phyloP scores from a whole-genome alignment of 2,888 invertebrate species.

The Saturnia japonica region DNA sequence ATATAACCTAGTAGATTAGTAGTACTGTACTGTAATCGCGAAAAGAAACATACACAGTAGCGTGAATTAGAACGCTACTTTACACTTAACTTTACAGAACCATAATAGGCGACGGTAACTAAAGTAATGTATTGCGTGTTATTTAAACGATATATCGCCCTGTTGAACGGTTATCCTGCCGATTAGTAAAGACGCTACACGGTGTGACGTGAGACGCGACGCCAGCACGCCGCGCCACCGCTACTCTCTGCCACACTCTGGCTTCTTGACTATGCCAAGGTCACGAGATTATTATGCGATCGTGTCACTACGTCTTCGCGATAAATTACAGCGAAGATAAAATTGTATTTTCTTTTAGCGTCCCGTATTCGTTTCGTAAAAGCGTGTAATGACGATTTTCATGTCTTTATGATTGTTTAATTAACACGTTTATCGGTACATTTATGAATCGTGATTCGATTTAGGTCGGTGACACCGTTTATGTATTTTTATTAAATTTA shows the following conservation, averaged over 20 bases:
- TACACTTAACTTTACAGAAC: no score
- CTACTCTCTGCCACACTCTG: conserved; percentile 34
- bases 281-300: conserved; percentile 58
- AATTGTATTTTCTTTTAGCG: conserved; percentile 27
- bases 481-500: neutral
- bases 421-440: neutral
- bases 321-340: conserved; percentile 50
- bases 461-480: neutral
- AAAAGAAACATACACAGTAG: conserved; percentile 7
- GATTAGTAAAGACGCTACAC: neutral
- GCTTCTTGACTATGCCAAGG: conserved; percentile 63
- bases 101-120: conserved; percentile 40
- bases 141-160: neutral
- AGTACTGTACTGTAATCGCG: neutral
- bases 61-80: neutral
- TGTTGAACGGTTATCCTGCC: neutral
- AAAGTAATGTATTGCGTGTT: conserved; percentile 30
- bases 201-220: conserved; percentile 28
- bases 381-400: neutral
- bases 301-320: conserved; percentile 51
- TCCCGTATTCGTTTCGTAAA: conserved; percentile 18
- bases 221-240: conserved; percentile 36
- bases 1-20: neutral
- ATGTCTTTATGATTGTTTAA: neutral
- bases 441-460: neutral